phyloP scores from a whole-genome alignment of 2,797 vertebrate genomes.

The Cryptoprocta ferox region DNA sequence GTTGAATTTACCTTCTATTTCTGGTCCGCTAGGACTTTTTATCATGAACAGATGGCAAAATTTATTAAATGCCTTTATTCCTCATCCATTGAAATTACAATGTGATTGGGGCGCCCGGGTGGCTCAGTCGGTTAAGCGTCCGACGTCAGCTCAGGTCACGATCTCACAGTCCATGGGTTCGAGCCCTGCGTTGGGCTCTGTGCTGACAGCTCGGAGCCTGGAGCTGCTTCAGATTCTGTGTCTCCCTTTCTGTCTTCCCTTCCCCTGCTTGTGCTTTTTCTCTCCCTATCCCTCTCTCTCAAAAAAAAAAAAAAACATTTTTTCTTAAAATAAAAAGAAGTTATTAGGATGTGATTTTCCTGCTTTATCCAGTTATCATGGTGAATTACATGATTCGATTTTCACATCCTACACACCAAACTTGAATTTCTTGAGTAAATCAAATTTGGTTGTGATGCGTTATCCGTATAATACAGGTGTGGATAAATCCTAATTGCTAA shows the following conservation, averaged over 20 bases:
- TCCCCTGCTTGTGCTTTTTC: too few relatives aligned
- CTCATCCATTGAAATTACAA: not conserved
- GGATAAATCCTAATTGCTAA: not conserved
- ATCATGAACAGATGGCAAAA: not conserved
- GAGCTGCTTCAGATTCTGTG: too few relatives aligned
- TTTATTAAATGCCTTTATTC: not conserved
- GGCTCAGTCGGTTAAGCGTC: too few relatives aligned
- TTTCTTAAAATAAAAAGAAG: too few relatives aligned
- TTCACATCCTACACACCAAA: not conserved
- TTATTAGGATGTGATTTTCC: not conserved
- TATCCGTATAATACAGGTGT: too few relatives aligned
- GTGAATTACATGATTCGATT: not conserved
- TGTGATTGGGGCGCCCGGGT: too few relatives aligned
- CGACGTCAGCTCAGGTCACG: too few relatives aligned
- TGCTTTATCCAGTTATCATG: not conserved
- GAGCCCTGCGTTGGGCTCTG: too few relatives aligned
- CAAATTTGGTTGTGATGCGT: not conserved
- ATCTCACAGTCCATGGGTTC: too few relatives aligned
- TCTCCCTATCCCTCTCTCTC: too few relatives aligned
- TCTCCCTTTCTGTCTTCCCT: too few relatives aligned
- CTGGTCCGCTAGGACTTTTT: not conserved
- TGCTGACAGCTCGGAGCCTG: too few relatives aligned
- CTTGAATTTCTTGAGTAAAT: not conserved
- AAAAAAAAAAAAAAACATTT: not conserved
- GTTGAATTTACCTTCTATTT: not conserved